Conservation (phyloP, 2,888 invertebrate genomes). For the Epinotia nisella region DNA sequence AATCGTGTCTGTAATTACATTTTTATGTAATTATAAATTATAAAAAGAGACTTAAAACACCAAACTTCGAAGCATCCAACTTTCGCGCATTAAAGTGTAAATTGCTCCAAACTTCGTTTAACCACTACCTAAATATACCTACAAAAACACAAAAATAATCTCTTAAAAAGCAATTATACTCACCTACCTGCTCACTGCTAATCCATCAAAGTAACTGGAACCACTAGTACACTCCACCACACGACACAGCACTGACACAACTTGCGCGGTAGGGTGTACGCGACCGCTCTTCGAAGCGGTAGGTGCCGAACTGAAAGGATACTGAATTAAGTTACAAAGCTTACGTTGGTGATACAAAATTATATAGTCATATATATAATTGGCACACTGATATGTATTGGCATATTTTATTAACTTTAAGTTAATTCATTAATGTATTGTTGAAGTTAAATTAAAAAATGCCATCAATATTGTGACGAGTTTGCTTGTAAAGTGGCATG, state of each 20-base stretch:
- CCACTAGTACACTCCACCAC: background rate
- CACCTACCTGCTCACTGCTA: conserved; percentile 14
- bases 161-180: background rate
- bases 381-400: background rate
- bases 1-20: too few species aligned
- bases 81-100: background rate
- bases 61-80: background rate
- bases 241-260: conserved; percentile 17
- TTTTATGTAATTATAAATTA: too few species aligned
- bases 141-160: background rate
- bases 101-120: background rate
- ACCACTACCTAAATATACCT: background rate
- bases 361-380: too few species aligned
- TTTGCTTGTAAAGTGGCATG: too few species aligned
- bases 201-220: background rate
- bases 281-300: conserved; percentile 10
- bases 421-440: too few species aligned
- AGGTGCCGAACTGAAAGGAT: conserved; percentile 6
- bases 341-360: background rate
- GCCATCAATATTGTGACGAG: too few species aligned
- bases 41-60: background rate
- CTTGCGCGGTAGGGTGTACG: background rate
- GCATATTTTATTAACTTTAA: too few species aligned
- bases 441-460: too few species aligned
- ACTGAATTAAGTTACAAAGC: background rate